Percentiles rank a stretch among this genome's conserved stretches.
Evolutionary conservation across 64 coral and sea anemone genomes (phyloP).

Genomic region (Montipora sp.): DNA sequence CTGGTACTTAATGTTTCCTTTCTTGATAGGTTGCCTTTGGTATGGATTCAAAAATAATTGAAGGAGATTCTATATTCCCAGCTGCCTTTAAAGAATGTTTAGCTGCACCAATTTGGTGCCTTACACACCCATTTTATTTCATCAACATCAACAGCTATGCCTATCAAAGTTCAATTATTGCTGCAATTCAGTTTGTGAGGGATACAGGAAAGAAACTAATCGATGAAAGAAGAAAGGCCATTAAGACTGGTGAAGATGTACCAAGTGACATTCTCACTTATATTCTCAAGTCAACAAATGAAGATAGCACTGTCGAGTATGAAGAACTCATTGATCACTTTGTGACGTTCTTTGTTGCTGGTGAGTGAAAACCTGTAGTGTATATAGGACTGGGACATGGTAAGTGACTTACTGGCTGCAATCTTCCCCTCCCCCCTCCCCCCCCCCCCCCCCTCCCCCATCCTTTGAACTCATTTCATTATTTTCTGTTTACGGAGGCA

Average conservation of each 20-base stretch:
- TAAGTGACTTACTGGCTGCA: neutral
- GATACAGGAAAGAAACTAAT: slow-evolving; percentile 85
- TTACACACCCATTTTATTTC: slow-evolving; percentile 28
- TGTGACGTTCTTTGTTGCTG: slow-evolving; percentile 79
- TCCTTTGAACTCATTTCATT: too few relatives aligned
- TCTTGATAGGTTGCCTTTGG: slow-evolving; percentile 64
- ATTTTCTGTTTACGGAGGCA: too few relatives aligned
- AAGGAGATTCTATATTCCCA: slow-evolving; percentile 51
- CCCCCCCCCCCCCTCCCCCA: too few relatives aligned
- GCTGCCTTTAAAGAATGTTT: slow-evolving; percentile 37
- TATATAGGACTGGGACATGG: neutral
- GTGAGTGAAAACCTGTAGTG: slow-evolving; percentile 12
- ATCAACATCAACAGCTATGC: slow-evolving; percentile 68
- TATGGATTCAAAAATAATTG: slow-evolving; percentile 28
- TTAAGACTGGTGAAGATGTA: slow-evolving; percentile 29
- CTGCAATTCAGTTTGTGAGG: slow-evolving; percentile 85
- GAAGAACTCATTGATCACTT: slow-evolving; percentile 89
- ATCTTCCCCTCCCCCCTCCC: too few relatives aligned
- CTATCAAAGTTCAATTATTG: slow-evolving; percentile 75
- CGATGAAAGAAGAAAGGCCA: slow-evolving; percentile 64
- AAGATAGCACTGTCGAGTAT: slow-evolving; percentile 45
- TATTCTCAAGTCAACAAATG: slow-evolving; percentile 39
- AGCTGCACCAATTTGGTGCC: slow-evolving; percentile 35
- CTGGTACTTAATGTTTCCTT: neutral
- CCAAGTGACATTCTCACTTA: slow-evolving; percentile 63